These are phyloP conservation scores for Bombus pyrosoma DNA, from an alignment of 1,140 invertebrate species.

Conservation along the genomic window DNA sequence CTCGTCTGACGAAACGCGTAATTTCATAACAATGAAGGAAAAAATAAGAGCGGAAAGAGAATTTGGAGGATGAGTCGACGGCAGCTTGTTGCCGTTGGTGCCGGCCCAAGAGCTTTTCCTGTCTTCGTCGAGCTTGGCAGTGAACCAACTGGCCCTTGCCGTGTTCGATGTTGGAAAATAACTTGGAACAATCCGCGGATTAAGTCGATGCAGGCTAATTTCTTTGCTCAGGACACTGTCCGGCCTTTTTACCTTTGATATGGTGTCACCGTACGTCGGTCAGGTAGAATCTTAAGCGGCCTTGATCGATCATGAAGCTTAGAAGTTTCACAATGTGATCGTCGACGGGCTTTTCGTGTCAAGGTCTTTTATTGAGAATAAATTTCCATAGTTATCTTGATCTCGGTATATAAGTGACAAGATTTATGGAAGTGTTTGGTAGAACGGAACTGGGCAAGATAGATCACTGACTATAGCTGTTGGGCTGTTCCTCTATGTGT, in stretches of 20 bases:
- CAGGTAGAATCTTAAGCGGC: too few species aligned
- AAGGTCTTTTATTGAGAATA: not conserved
- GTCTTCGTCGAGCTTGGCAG: slow-evolving; percentile 57
- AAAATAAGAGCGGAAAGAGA: slow-evolving; percentile 41
- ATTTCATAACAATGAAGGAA: slow-evolving; percentile 66
- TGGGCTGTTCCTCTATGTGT: too few species aligned
- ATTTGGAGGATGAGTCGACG: slow-evolving; percentile 6
- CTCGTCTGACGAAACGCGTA: slow-evolving; percentile 49
- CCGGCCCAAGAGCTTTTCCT: slow-evolving; percentile 58
- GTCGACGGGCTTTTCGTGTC: not conserved
- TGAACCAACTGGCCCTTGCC: slow-evolving; percentile 52
- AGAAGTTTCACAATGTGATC: not conserved
- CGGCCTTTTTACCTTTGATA: not conserved
- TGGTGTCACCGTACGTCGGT: not conserved
- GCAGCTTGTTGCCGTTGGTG: slow-evolving; percentile 57
- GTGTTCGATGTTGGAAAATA: slow-evolving; percentile 47
- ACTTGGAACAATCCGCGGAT: slow-evolving; percentile 21
- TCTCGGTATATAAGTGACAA: not conserved
- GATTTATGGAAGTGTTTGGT: not conserved
- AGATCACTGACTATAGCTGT: too few species aligned
- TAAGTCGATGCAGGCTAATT: slow-evolving; percentile 29
- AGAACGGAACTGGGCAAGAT: not conserved
- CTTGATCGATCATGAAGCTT: not conserved
- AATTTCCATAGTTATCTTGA: not conserved
- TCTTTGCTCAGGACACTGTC: not conserved